Conservation (phyloP, 2,888 invertebrate genomes). For the Noctua comes region DNA sequence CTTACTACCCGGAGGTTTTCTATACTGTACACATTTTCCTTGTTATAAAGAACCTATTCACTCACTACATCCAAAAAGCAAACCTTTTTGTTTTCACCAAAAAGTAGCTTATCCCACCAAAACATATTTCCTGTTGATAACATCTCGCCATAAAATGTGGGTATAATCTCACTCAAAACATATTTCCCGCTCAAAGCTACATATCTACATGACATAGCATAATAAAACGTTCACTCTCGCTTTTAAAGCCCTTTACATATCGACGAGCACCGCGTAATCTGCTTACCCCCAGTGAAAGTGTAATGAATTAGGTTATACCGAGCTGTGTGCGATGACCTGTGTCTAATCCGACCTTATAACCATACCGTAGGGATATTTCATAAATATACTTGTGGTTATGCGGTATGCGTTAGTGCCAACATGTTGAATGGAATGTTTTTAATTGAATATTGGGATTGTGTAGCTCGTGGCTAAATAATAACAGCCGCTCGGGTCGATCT, state of each 20-base stretch:
- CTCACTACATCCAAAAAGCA: constrained; percentile 1
- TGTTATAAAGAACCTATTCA: not conserved
- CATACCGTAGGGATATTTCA: not conserved
- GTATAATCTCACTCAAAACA: not conserved
- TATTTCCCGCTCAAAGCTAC: not conserved
- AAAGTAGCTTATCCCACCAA: not conserved
- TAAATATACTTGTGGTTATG: not conserved
- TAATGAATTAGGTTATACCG: constrained; percentile 39
- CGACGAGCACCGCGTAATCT: constrained; percentile 14
- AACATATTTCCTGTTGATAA: not conserved
- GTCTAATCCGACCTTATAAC: constrained; percentile 58
- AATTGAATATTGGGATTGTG: not conserved
- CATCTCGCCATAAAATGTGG: not conserved
- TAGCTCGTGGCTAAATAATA: too few species aligned
- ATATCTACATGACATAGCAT: not conserved
- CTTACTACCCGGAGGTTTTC: not conserved
- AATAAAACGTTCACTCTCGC: not conserved
- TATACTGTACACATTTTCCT: not conserved
- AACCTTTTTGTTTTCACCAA: not conserved
- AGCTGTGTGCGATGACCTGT: constrained; percentile 52
- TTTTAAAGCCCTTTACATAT: constrained; percentile 15
- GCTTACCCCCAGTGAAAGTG: constrained; percentile 53
- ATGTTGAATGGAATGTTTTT: not conserved
- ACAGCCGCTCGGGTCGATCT: too few species aligned
- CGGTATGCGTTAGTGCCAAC: constrained; percentile 8